These are phyloP conservation scores for Alexandromys fortis DNA, from an alignment of 2,113 vertebrate genomes.

Conservation along the genomic window DNA sequence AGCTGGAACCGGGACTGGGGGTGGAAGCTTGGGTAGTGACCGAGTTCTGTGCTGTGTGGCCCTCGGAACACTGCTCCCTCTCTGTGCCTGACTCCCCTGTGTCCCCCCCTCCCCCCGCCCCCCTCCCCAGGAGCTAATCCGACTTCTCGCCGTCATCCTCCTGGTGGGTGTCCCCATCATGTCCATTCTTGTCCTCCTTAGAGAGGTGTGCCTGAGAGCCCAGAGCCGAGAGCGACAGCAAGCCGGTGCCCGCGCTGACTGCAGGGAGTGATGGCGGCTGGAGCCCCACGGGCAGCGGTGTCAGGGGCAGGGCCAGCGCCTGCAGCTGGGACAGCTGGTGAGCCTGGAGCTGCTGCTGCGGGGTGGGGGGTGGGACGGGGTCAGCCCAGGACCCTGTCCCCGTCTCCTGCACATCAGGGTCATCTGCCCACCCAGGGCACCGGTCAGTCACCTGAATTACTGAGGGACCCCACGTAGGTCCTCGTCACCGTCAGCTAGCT, in stretches of 20 bases:
- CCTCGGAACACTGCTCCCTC: background rate
- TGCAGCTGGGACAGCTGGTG: constrained; percentile 99
- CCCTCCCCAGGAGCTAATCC: constrained; percentile 86
- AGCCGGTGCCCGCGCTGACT: constrained; percentile 93
- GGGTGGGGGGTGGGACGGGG: background rate
- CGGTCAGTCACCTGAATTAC: background rate
- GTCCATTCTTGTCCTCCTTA: constrained; percentile 96
- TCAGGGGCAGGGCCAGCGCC: constrained; percentile 95
- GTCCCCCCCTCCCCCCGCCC: background rate
- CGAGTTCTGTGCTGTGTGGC: background rate
- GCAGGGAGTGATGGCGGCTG: constrained; percentile 92
- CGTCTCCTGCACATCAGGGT: fast-evolving
- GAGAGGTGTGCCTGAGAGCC: constrained; percentile 94
- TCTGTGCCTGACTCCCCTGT: constrained; percentile 53
- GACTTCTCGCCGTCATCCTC: constrained; percentile 97
- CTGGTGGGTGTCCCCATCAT: constrained; percentile 92
- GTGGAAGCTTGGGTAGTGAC: background rate
- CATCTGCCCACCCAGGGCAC: background rate
- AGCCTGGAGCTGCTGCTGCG: constrained; percentile 98
- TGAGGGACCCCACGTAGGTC: no score
- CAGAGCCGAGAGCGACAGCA: constrained; percentile 95
- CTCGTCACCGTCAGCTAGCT: background rate
- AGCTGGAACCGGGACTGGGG: background rate
- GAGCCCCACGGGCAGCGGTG: constrained; percentile 94
- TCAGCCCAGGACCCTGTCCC: background rate